Conservation (phyloP, 2,888 invertebrate species). For the Limenitis camilla region DNA sequence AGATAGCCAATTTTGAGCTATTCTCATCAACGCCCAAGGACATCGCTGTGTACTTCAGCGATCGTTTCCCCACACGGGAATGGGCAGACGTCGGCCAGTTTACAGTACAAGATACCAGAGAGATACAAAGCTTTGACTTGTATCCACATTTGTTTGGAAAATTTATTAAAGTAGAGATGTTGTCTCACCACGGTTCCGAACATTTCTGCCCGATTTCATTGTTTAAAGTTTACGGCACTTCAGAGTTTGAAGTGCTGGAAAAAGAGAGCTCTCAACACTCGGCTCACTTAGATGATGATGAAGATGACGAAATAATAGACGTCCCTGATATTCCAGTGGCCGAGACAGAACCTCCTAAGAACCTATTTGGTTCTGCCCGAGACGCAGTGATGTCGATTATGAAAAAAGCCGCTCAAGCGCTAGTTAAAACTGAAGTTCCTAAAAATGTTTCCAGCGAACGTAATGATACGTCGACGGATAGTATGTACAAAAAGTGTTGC, state of each 20-base stretch:
- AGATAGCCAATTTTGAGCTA: conserved; percentile 97
- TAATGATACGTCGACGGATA: conserved; percentile 59
- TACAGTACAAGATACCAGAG: conserved; percentile 88
- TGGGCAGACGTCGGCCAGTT: conserved; percentile 94
- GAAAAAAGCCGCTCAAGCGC: conserved; percentile 90
- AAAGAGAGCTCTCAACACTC: conserved; percentile 83
- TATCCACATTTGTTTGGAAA: conserved; percentile 89
- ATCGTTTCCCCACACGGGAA: conserved; percentile 91
- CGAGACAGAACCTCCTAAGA: conserved; percentile 75
- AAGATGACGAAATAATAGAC: conserved; percentile 79
- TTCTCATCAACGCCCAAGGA: conserved; percentile 98
- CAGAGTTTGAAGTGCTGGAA: conserved; percentile 91
- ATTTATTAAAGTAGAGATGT: conserved; percentile 91
- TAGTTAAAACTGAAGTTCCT: conserved; percentile 81
- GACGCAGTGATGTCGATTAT: conserved; percentile 94
- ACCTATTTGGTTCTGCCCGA: conserved; percentile 88
- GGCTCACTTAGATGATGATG: conserved; percentile 78
- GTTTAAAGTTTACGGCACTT: conserved; percentile 94
- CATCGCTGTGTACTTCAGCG: conserved; percentile 89
- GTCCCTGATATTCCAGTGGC: conserved; percentile 62
- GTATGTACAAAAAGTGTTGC: conserved; percentile 74
- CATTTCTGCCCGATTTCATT: conserved; percentile 98
- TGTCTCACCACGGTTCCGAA: conserved; percentile 96
- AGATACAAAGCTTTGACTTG: conserved; percentile 88
- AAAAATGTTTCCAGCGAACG: conserved; percentile 74